Percentiles rank a stretch among this genome's conserved stretches.
These are phyloP conservation scores for Lindbergichthys nudifrons DNA, from an alignment of 2,797 vertebrate species.

Conservation along the genomic window DNA sequence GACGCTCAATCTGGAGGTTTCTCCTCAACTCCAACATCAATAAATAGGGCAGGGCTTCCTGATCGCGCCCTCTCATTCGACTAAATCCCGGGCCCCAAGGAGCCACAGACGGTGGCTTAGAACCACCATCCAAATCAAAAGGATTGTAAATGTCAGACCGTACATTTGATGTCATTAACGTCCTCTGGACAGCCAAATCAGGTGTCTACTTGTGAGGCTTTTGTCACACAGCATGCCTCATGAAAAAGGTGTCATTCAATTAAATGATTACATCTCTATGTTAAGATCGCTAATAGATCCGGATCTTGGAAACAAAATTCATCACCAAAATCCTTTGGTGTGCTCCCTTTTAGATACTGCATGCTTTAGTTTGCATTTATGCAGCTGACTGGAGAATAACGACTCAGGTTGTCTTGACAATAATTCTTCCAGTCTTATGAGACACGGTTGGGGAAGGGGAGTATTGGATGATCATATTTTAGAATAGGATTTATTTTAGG, in stretches of 20 bases:
- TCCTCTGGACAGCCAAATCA: slow-evolving; percentile 69
- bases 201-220: slow-evolving; percentile 63
- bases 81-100: slow-evolving; percentile 56
- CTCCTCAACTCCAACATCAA: slow-evolving; percentile 58
- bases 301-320: slow-evolving; percentile 39
- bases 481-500: slow-evolving; percentile 24
- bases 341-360: slow-evolving; percentile 55
- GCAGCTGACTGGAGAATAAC: slow-evolving; percentile 28
- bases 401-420: slow-evolving; percentile 25
- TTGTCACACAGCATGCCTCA: slow-evolving; percentile 71
- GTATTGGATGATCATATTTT: slow-evolving; percentile 5
- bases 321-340: slow-evolving; percentile 55
- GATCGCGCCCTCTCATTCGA: slow-evolving; percentile 51
- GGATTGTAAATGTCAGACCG: slow-evolving; percentile 57
- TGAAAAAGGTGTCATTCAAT: slow-evolving; percentile 61
- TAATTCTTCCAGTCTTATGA: slow-evolving; percentile 33
- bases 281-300: slow-evolving; percentile 51
- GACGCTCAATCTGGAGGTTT: slow-evolving; percentile 46
- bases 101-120: slow-evolving; percentile 62
- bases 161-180: slow-evolving; percentile 52
- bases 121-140: slow-evolving; percentile 67
- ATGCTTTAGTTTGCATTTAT: slow-evolving; percentile 53
- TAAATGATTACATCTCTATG: slow-evolving; percentile 65
- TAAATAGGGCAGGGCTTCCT: slow-evolving; percentile 68
- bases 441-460: background rate